These are phyloP conservation scores for Helicoverpa armigera DNA, from an alignment of 1,140 invertebrate species.

Conservation along the genomic window DNA sequence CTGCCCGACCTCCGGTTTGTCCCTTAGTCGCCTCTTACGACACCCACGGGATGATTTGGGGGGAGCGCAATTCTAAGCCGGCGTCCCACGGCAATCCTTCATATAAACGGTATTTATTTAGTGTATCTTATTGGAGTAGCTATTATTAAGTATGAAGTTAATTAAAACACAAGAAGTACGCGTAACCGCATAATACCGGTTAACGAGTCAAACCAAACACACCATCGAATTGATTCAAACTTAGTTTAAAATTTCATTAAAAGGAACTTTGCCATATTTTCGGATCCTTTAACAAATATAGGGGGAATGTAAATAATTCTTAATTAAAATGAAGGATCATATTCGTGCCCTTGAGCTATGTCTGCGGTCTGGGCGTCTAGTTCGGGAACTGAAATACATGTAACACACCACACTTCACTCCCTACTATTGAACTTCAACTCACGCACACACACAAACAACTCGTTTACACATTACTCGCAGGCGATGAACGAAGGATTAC, in stretches of 20 bases:
- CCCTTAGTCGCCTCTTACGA: too few species aligned
- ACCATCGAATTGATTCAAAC: conserved; percentile 33
- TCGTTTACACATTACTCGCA: not conserved
- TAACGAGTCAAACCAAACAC: conserved; percentile 21
- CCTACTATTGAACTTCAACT: not conserved
- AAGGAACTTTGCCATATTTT: conserved; percentile 45
- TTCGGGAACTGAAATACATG: conserved; percentile 28
- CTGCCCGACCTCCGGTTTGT: too few species aligned
- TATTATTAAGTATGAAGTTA: not conserved
- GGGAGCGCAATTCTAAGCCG: too few species aligned
- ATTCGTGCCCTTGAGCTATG: conserved; percentile 27
- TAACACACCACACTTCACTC: not conserved
- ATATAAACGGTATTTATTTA: too few species aligned
- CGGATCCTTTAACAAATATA: conserved; percentile 30
- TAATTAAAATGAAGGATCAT: conserved; percentile 55
- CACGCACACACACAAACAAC: conserved; percentile 13
- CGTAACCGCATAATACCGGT: not conserved
- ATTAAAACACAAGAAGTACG: not conserved
- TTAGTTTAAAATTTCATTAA: conserved; percentile 52
- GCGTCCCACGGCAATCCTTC: too few species aligned
- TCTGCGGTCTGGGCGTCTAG: conserved; percentile 33
- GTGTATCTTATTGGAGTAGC: too few species aligned
- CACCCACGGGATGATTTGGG: too few species aligned
- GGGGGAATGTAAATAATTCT: conserved; percentile 54
- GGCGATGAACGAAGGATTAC: not conserved